Percentiles rank a stretch among this genome's conserved stretches.
Evolutionary conservation across 1,140 invertebrate genomes (phyloP).

Genomic region (Branchinecta lynchi): DNA sequence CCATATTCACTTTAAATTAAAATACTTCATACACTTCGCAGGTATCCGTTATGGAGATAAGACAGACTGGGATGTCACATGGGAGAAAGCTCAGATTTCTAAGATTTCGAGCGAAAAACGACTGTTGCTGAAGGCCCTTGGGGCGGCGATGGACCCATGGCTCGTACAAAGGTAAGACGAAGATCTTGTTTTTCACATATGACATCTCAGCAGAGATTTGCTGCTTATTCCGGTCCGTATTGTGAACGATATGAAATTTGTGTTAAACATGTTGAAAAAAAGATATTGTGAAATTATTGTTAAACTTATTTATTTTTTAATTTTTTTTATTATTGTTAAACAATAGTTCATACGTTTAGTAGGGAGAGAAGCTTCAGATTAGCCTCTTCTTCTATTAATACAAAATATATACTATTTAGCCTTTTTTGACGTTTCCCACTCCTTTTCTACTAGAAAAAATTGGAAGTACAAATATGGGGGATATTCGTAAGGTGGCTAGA

Average conservation of each 20-base stretch:
- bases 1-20: too few relatives aligned
- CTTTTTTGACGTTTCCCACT: too few relatives aligned
- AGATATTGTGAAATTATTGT: conserved; percentile 7
- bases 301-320: conserved; percentile 6
- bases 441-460: too few relatives aligned
- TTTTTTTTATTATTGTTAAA: background rate
- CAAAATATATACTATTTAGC: too few relatives aligned
- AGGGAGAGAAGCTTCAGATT: too few relatives aligned
- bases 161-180: conserved; percentile 43
- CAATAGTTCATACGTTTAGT: too few relatives aligned
- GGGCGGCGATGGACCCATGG: conserved; percentile 50
- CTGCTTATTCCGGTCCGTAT: background rate
- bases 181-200: background rate
- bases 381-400: too few relatives aligned
- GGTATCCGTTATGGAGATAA: conserved; percentile 45
- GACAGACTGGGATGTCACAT: conserved; percentile 57
- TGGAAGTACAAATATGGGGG: too few relatives aligned
- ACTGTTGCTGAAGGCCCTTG: conserved; percentile 50
- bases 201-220: background rate
- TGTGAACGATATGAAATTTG: background rate
- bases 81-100: conserved; percentile 49
- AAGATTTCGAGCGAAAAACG: conserved; percentile 47
- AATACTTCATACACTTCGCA: conserved; percentile 13
- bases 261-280: conserved; percentile 9
- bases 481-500: too few relatives aligned